Evolutionary conservation across 2,113 vertebrate genomes (phyloP).

Genomic region (Cochlearius cochlearius): DNA sequence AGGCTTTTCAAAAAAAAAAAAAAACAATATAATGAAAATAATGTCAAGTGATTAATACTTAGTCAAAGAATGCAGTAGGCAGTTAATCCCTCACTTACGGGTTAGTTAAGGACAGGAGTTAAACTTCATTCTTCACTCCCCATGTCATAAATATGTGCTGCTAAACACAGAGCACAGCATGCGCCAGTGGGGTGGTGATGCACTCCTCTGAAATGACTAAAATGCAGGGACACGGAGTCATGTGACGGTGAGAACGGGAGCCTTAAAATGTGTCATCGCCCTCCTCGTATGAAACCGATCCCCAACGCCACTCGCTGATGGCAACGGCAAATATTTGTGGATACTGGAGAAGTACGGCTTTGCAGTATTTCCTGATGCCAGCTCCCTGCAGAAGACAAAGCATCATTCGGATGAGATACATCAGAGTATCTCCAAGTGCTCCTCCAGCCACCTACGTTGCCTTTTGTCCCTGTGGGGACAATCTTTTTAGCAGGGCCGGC

Average conservation of each 20-base stretch:
- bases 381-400: background rate
- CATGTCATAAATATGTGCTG: conserved; percentile 45
- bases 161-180: conserved; percentile 35
- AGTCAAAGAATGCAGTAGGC: conserved; percentile 47
- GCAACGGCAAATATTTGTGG: background rate
- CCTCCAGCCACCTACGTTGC: background rate
- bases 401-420: background rate
- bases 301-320: background rate
- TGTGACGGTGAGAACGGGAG: background rate
- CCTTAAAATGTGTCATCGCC: background rate
- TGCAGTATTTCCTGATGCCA: background rate
- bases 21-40: conserved; percentile 17
- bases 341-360: background rate
- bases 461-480: background rate
- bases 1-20: background rate
- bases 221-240: conserved; percentile 21
- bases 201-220: conserved; percentile 50
- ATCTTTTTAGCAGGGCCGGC: too few species aligned
- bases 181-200: conserved; percentile 26
- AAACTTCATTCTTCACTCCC: conserved; percentile 60
- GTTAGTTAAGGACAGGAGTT: conserved; percentile 61
- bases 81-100: conserved; percentile 47
- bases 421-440: background rate
- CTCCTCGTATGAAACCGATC: background rate
- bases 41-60: conserved; percentile 46